Base-by-base conservation (phyloP, 2,888 invertebrate genomes). In the Incurvaria masculella region DNA sequence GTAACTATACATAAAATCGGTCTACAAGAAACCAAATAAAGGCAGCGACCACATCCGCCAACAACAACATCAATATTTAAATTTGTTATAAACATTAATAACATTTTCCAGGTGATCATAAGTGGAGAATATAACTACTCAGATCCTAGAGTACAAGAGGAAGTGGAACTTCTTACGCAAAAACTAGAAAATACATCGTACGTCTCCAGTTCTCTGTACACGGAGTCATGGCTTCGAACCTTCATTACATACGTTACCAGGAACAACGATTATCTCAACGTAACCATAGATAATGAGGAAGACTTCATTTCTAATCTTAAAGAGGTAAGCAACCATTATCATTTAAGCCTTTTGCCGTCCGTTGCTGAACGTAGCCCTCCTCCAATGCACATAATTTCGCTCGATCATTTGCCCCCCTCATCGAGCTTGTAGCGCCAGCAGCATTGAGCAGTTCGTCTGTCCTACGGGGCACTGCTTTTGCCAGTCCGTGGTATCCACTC, bases 201-300 rank as follows among this genome's bases (percentile, higher is more conserved):
- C 65, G 87, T 93, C 48, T 87, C 88, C 2, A 86, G 85, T 39
- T 85, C 88, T 0, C 65, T 91, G 1, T 92, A 92, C 63, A 92
- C 94, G 0, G 93, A 94, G 68, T 94, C 92, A 0, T 95, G 94
- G 94, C 70, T 94, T 21, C 79, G 94, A 49, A 88, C 88, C 21
- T 94, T 92, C 61, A 74, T 90, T 1, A 85, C 86, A 46, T 93
- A 91, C 61, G 82, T 89, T 6, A 83, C 85, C 33, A 80, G 86
- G 58, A 89, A 89, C 61, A 81, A 85, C 57, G 89, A 91, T 52
- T 87, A 87, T 61, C 72, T 90, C 21, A 91, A 91, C 60, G 79
- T 87, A n/a, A 85, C 88, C 18, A 86, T 92, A 45, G 83, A 85
- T 23, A 85, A 83, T 42, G 89, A 91, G 66, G 71, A 79, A 42